Evolutionary conservation across 2,113 vertebrate species (phyloP).

Genomic region (Merops nubicus): DNA sequence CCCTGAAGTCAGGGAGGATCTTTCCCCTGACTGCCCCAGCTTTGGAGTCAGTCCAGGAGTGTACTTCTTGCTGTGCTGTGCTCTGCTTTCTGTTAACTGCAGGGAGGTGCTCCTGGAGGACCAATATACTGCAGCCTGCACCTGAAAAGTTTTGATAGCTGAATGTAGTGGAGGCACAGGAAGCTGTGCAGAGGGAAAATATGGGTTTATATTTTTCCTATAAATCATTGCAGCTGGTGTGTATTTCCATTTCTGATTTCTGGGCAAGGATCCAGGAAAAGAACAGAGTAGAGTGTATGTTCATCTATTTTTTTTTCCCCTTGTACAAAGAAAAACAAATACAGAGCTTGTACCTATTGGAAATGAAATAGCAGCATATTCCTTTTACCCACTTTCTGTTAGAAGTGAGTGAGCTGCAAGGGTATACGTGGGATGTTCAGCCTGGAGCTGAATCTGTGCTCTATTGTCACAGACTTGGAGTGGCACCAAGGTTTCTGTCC

Average conservation of each 20-base stretch:
- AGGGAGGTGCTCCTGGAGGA: background rate
- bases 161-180: background rate
- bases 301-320: background rate
- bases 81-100: background rate
- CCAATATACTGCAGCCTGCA: background rate
- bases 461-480: background rate
- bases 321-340: background rate
- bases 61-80: background rate
- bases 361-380: background rate
- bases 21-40: background rate
- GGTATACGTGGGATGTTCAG: background rate
- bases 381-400: background rate
- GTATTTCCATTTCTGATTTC: constrained; percentile 35
- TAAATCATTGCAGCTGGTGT: background rate
- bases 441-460: background rate
- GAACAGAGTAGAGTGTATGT: background rate
- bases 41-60: background rate
- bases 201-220: background rate
- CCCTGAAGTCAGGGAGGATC: background rate
- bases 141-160: constrained; percentile 3
- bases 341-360: background rate
- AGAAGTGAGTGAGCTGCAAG: background rate
- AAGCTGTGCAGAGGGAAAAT: background rate
- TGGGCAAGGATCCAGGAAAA: background rate
- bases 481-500: background rate